Percentiles rank a stretch among this genome's conserved stretches.
Evolutionary conservation across 64 coral and sea anemone genomes (phyloP).

Genomic region (Hydrozoanthus tunicans): DNA sequence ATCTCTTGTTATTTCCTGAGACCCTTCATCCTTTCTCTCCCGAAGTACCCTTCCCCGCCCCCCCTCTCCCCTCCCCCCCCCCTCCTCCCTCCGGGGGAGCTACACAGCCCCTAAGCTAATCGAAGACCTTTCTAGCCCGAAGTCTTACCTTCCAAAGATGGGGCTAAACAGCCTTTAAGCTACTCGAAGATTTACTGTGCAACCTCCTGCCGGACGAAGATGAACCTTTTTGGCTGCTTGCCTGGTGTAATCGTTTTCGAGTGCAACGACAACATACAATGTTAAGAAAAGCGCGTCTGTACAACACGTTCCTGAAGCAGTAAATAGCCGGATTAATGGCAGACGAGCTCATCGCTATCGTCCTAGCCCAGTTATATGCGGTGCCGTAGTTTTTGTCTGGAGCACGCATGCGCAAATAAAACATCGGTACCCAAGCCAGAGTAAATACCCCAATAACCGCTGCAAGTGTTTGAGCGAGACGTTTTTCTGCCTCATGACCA

Average conservation of each 20-base stretch:
- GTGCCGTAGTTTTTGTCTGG: slow-evolving; percentile 55
- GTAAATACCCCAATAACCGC: slow-evolving; percentile 59
- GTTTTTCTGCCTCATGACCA: slow-evolving; percentile 48
- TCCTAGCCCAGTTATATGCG: slow-evolving; percentile 64
- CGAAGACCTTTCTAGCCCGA: too few relatives aligned
- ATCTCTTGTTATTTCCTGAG: too few relatives aligned
- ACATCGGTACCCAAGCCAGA: slow-evolving; percentile 50
- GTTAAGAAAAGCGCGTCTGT: slow-evolving; percentile 33
- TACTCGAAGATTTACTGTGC: slow-evolving; percentile 16
- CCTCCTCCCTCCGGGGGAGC: too few relatives aligned
- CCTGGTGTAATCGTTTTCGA: not conserved
- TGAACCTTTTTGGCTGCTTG: not conserved
- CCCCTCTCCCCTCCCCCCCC: too few relatives aligned
- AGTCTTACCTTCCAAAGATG: too few relatives aligned
- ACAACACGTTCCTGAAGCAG: slow-evolving; percentile 57
- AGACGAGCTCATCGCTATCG: slow-evolving; percentile 52
- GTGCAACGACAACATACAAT: slow-evolving; percentile 11
- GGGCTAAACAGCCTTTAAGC: not conserved
- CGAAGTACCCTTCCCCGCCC: too few relatives aligned
- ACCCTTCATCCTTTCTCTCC: too few relatives aligned
- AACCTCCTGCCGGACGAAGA: not conserved
- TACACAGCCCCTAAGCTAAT: too few relatives aligned
- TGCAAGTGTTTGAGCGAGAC: slow-evolving; percentile 52
- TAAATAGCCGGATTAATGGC: slow-evolving; percentile 59
- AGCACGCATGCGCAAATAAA: slow-evolving; percentile 58